phyloP scores from a whole-genome alignment of 2,113 vertebrate species.

The Puma concolor region DNA sequence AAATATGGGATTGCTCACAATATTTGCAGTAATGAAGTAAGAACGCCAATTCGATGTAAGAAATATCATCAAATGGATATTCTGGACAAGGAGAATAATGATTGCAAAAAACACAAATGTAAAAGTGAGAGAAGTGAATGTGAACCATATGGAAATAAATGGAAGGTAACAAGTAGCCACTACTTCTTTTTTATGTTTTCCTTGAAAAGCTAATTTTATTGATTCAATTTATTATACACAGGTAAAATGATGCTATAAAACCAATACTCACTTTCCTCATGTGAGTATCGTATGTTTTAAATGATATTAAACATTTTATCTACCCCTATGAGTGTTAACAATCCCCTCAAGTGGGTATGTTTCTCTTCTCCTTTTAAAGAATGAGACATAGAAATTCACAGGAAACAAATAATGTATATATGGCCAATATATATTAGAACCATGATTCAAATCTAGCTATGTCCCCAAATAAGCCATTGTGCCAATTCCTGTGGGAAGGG shows the following conservation, averaged over 20 bases:
- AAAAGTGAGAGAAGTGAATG: neutral
- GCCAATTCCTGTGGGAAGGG: rapidly evolving
- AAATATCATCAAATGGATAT: neutral
- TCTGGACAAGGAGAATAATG: neutral
- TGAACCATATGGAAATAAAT: neutral
- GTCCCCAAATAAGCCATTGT: neutral
- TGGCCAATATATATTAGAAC: neutral
- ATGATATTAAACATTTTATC: neutral
- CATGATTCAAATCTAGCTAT: neutral
- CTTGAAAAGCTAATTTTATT: neutral
- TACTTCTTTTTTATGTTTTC: neutral
- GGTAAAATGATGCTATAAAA: neutral
- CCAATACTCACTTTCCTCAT: neutral
- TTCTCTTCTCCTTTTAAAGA: neutral
- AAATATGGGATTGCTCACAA: neutral
- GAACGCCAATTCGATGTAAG: neutral
- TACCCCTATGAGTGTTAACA: neutral
- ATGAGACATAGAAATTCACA: neutral
- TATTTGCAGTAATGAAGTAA: neutral
- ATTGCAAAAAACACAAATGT: neutral
- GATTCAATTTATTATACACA: neutral
- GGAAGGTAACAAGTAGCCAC: neutral
- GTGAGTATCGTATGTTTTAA: neutral
- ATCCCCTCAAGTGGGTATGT: neutral
- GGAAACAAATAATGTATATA: neutral